phyloP scores from a whole-genome alignment of 1,140 invertebrate species.

The Drosophila micromelanica region DNA sequence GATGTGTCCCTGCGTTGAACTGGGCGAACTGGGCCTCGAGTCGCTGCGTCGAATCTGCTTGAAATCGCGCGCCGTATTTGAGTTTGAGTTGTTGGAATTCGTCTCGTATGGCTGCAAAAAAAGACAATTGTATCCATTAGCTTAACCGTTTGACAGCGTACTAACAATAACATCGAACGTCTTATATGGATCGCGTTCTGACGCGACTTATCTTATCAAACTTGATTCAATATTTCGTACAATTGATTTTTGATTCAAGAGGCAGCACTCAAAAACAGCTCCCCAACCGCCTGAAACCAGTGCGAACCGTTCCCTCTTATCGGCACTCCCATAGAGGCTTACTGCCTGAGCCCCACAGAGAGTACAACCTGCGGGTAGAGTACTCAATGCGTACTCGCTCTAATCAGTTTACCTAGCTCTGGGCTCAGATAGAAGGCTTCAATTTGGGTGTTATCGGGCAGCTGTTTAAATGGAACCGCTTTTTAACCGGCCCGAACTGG shows the following conservation, averaged over 20 bases:
- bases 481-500: not conserved
- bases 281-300: slow-evolving; percentile 46
- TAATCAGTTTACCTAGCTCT: slow-evolving; percentile 32
- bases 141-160: slow-evolving; percentile 19
- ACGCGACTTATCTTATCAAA: slow-evolving; percentile 67
- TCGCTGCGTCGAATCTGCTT: slow-evolving; percentile 75
- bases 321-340: slow-evolving; percentile 1
- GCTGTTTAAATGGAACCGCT: not conserved
- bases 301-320: slow-evolving; percentile 49
- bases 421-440: slow-evolving; percentile 9
- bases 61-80: slow-evolving; percentile 73
- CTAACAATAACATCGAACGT: not conserved
- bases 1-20: slow-evolving; percentile 66
- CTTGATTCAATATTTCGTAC: slow-evolving; percentile 65
- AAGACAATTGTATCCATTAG: slow-evolving; percentile 33
- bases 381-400: not conserved
- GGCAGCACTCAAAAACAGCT: slow-evolving; percentile 49
- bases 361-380: not conserved
- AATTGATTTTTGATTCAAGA: slow-evolving; percentile 74
- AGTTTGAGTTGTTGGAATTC: slow-evolving; percentile 79
- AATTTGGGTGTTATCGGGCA: slow-evolving; percentile 15
- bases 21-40: slow-evolving; percentile 79
- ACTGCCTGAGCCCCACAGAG: not conserved
- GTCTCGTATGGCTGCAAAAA: slow-evolving; percentile 78
- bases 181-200: not conserved